phyloP scores from a whole-genome alignment of 2,113 vertebrate species.

The Thinocorus orbignyianus region DNA sequence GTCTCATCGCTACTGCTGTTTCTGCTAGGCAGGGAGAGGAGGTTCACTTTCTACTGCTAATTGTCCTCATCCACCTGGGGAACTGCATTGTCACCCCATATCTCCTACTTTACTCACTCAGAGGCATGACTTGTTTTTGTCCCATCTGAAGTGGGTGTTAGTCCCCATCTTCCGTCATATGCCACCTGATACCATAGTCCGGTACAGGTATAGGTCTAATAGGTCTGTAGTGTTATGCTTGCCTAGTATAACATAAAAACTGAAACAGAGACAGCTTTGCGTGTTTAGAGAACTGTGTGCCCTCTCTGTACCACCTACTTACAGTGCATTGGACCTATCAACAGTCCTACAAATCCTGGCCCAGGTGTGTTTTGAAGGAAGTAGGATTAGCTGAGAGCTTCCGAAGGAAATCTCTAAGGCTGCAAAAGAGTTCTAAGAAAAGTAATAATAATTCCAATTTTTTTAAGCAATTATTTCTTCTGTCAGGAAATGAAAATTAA shows the following conservation, averaged over 20 bases:
- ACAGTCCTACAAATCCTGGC: background rate
- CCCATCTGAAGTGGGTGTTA: background rate
- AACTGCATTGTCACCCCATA: background rate
- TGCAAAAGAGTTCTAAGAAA: background rate
- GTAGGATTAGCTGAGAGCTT: background rate
- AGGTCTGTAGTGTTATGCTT: background rate
- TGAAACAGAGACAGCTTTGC: background rate
- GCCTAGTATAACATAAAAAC: background rate
- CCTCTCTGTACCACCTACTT: background rate
- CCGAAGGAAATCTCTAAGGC: background rate
- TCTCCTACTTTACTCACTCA: background rate
- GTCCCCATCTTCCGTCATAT: background rate
- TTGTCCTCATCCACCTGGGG: background rate
- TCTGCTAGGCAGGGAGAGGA: background rate
- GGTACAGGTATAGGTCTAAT: background rate
- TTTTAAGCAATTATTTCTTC: conserved; percentile 29
- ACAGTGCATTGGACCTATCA: background rate
- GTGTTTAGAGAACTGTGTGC: background rate
- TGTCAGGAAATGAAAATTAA: conserved; percentile 28
- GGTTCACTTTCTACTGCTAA: background rate
- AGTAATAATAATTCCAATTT: background rate
- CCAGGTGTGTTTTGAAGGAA: background rate
- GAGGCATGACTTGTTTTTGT: background rate
- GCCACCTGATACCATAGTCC: background rate
- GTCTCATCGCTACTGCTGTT: background rate